phyloP scores from a whole-genome alignment of 2,888 invertebrate species.

The Strigamia maritima region DNA sequence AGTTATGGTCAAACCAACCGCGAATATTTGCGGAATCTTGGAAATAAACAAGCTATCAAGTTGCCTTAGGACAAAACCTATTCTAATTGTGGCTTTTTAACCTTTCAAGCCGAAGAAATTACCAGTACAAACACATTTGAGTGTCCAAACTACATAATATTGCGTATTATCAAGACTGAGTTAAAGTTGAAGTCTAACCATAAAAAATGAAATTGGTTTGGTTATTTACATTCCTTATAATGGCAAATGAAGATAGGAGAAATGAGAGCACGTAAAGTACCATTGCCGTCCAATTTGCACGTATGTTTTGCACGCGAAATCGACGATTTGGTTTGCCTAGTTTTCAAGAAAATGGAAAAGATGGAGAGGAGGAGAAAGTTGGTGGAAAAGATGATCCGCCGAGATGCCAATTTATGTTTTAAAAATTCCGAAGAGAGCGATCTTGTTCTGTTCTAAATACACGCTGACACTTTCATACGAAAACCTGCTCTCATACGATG shows the following conservation, averaged over 20 bases:
- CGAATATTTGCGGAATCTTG: too few relatives aligned
- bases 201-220: neutral
- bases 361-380: neutral
- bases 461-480: neutral
- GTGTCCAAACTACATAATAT: neutral
- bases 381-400: neutral
- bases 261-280: neutral
- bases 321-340: neutral
- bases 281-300: neutral
- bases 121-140: too few relatives aligned
- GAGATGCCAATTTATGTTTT: constrained; percentile 3
- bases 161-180: neutral
- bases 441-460: constrained; percentile 1
- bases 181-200: neutral
- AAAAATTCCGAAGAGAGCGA: constrained; percentile 19
- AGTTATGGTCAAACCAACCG: too few relatives aligned
- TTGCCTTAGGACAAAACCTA: too few relatives aligned
- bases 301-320: neutral
- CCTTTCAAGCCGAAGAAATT: too few relatives aligned
- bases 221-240: neutral
- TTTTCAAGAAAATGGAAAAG: neutral
- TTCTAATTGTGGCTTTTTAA: too few relatives aligned
- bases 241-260: neutral
- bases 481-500: neutral
- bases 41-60: too few relatives aligned